Evolutionary conservation across 2,888 invertebrate genomes (phyloP).

Genomic region (Ophion obscuratus): DNA sequence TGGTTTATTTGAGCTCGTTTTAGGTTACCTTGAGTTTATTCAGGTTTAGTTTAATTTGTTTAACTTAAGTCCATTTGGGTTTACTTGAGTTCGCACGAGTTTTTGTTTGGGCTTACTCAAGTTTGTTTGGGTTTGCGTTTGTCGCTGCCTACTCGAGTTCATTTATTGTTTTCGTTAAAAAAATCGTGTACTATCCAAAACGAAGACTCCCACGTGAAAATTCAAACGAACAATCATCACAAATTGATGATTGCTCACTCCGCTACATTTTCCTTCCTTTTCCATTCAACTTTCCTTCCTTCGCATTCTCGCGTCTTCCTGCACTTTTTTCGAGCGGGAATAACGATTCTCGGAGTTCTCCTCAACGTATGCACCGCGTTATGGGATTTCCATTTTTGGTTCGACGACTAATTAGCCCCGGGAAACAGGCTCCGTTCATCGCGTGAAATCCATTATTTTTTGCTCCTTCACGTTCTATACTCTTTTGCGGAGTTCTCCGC

Average conservation of each 20-base stretch:
- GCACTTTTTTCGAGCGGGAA: not conserved
- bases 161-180: not conserved
- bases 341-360: slow-evolving; percentile 20
- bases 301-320: not conserved
- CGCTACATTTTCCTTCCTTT: not conserved
- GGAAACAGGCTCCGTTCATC: slow-evolving; percentile 67
- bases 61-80: too few species aligned
- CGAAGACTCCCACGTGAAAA: not conserved
- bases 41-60: too few species aligned
- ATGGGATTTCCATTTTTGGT: slow-evolving; percentile 77
- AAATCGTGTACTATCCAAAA: not conserved
- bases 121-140: too few species aligned
- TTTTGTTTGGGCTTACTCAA: too few species aligned
- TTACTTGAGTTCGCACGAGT: too few species aligned
- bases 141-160: not conserved
- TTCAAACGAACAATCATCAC: not conserved
- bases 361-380: slow-evolving; percentile 28
- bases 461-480: slow-evolving; percentile 61
- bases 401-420: slow-evolving; percentile 78
- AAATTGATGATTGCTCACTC: not conserved
- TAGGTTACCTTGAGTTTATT: not conserved
- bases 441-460: slow-evolving; percentile 81
- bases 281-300: not conserved
- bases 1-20: not conserved
- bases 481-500: slow-evolving; percentile 38